Base-by-base conservation (phyloP, 2,113 vertebrate species). In the Ochotona princeps region DNA sequence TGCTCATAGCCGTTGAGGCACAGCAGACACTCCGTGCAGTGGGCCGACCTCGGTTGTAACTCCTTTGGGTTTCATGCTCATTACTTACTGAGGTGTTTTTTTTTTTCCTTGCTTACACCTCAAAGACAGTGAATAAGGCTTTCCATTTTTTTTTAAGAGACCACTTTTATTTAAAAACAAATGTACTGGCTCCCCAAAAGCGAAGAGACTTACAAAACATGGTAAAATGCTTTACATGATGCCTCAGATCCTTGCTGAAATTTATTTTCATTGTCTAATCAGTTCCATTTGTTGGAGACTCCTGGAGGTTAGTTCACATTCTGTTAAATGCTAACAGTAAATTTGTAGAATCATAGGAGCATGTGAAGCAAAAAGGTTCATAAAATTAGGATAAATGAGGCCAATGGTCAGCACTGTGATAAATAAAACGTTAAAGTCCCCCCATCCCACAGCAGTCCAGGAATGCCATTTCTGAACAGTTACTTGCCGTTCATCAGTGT, bases 181-280 rank as follows among this genome's bases (percentile, higher is more conserved):
- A 94, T 54, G 67, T 75, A 7, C 67, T 83, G 51, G 54, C 69
- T 83, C 94, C 81, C 87, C 88, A 93, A 90, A 91, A 28, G 83
- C 69, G 79, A 86, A 93, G 44, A 83, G 44, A 18, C 69, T 93
- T 92, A 65, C 69, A 94, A 92, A 87, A 76, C 51, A 38, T 25
- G 92, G 78, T 80, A 75, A 95, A 93, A 85, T 78, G 13, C 26
- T 92, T 94, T 80, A 60, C 66, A 47, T 35, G 69, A 61, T 92
- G 63, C 86, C 92, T 90, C 57, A 54, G 88, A 92, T 30, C 51
- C 73, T 89, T 35, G 20, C 72, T 74, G 38, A 81, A 89, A 69
- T 91, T 93, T 89, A 49, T 89, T 91, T 92, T 96, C 81, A 26
- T 94, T 76, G 83, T 87, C 49, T 94, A 89, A 95, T 92, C 90